Evolutionary conservation across 2,797 vertebrate genomes (phyloP).

Genomic region (Rhabdophis nuchalis): DNA sequence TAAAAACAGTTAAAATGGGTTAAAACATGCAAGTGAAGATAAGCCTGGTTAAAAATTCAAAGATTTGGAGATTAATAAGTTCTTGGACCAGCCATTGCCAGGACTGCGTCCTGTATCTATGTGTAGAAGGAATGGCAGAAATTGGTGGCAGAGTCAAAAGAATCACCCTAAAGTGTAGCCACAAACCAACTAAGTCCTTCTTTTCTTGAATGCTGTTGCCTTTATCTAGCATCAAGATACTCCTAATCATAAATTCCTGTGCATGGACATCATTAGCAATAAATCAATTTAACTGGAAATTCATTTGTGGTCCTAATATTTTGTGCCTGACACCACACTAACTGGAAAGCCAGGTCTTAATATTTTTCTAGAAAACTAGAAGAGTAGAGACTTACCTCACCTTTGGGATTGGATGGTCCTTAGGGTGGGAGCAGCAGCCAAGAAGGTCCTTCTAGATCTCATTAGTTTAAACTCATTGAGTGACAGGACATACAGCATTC

Average conservation of each 20-base stretch:
- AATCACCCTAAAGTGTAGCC: not conserved
- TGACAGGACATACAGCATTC: not conserved
- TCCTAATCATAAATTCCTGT: not conserved
- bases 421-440: not conserved
- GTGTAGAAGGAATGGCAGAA: not conserved
- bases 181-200: not conserved
- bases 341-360: not conserved
- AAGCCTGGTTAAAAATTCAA: not conserved
- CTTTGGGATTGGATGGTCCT: not conserved
- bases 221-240: not conserved
- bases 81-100: not conserved
- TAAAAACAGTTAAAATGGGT: not conserved
- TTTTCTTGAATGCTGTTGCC: not conserved
- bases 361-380: not conserved
- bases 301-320: not conserved
- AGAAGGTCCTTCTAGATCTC: not conserved
- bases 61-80: not conserved
- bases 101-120: not conserved
- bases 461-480: not conserved
- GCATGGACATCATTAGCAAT: not conserved
- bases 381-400: not conserved
- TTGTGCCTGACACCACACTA: not conserved
- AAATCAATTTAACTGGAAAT: not conserved
- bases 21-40: not conserved
- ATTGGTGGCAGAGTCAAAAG: not conserved